Evolutionary conservation across 2,888 invertebrate genomes (phyloP), one percentile per base, ranked within the genome.

Genomic region (Nysson spinosus): DNA sequence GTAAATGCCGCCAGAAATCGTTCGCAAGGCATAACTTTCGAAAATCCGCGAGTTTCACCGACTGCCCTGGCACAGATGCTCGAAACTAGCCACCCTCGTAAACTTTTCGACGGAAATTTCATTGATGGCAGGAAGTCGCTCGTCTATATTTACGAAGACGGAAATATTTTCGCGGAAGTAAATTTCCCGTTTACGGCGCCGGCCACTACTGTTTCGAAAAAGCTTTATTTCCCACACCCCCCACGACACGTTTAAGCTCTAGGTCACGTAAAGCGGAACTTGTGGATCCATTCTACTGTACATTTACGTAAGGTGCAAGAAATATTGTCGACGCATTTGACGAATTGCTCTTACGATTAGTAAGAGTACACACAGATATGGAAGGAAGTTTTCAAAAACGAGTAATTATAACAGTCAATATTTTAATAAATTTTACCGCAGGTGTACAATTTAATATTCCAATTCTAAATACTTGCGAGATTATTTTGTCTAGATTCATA

Each of bases 1-100:
- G 51, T 9, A 42, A 42, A 12, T 12, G 32, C 35, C 56, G 44
- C 40, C 40, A 5, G 14, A 11, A 30, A 28, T 28, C 43, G 57
- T 63, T 60, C 47, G 43, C 66, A 39, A 60, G 39, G 17, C 50
- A 46, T 52, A 62, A 67, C 62, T 62, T 69, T 24, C 51, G 67
- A 61, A 69, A 68, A 69, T 67, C 34, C 57, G 57, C 28, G 57
- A 46, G 58, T 67, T 54, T 54, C 62, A 57, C 57, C 62, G 62
- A 62, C 58, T 49, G 42, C 46, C 35, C 49, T 24, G 68, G 50
- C 62, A 26, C 69, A 69, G 69, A 57, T 69, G 69, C 47, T 63
- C 54, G 34, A 57, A 67, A 67, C 68, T 57, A 57, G 57, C 62
- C 43, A 47, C 22, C 49, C 52, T 34, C 50, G 69, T 67, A 69